Evolutionary conservation across 2,113 vertebrate genomes (phyloP).

Genomic region (Aix galericulata): DNA sequence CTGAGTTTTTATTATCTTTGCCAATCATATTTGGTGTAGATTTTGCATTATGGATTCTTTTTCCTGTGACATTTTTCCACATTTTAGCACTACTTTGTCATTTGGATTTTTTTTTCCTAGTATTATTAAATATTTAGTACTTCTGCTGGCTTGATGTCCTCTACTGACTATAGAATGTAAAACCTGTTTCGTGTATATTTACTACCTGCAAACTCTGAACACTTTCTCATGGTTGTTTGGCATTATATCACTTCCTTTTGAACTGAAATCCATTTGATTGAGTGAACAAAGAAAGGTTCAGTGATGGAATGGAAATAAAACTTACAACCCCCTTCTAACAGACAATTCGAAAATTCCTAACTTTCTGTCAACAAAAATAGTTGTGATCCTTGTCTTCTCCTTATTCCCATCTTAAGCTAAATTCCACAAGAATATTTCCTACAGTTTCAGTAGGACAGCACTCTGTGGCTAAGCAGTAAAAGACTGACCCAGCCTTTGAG

Average conservation of each 20-base stretch:
- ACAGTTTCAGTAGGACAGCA: not conserved
- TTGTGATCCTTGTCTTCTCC: not conserved
- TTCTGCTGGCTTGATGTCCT: not conserved
- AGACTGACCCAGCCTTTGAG: not conserved
- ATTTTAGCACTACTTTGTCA: not conserved
- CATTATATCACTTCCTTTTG: not conserved
- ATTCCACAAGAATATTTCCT: not conserved
- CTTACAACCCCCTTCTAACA: slow-evolving; percentile 76
- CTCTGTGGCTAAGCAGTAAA: not conserved
- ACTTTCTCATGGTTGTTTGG: not conserved
- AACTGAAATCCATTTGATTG: slow-evolving; percentile 41
- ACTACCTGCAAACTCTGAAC: not conserved
- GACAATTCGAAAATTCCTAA: slow-evolving; percentile 71
- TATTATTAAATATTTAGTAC: not conserved
- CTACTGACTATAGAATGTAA: not conserved
- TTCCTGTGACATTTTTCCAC: not conserved
- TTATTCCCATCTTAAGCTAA: not conserved
- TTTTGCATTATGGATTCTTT: not conserved
- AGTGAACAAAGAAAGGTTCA: slow-evolving; percentile 76
- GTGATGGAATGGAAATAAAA: slow-evolving; percentile 76
- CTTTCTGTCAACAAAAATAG: not conserved
- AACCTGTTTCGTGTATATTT: not conserved
- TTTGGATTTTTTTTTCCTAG: not conserved
- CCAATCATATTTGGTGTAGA: not conserved
- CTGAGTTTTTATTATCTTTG: not conserved